Base-by-base conservation (phyloP, 2,888 invertebrate species). In the Nezara viridula region DNA sequence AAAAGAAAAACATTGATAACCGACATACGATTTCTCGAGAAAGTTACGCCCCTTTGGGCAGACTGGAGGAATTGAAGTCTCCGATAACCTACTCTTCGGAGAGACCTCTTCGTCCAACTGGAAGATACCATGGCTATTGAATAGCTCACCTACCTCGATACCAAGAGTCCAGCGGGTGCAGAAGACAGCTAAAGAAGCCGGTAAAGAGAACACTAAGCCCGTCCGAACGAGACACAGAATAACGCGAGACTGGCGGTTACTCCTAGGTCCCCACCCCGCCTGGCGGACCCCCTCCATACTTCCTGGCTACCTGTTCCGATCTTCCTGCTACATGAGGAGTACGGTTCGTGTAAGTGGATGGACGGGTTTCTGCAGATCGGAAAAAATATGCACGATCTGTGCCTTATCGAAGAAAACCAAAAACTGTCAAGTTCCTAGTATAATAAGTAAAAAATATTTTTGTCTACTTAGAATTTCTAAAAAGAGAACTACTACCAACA, bases 151-250 rank as follows among this genome's bases (percentile, higher is more conserved):
- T n/a, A 81, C 81, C 44, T 81, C 14, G 81, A 44, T n/a, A 40
- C 19, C 16, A 81, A 81, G 81, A 81, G 81, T 44, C 81, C 81
- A 44, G n/a, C n/a, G 81, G 24, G 6, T 24, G 44, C 47, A 81
- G 81, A 81, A 81, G 81, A 81, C 81, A 40, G 81, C 40, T 44
- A 27, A 81, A 44, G 81, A 81, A 81, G 81, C 81, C 81, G 81
- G 24, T 47, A 81, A n/a, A 81, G 44, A 81, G 44, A 81, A 44
- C 81, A 81, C 81, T 44, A 81, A 81, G 81, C 24, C 44, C 81
- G 81, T 81, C 81, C 81, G 81, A 81, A 81, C 81, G 81, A 47
- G 24, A 81, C 81, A 81, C 81, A 81, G 81, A 81, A 81, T 81
- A 81, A 44, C 81, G 81, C 81, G 81, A 44, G 81, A 81, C 81